A percentile compares a stretch with the other conserved stretches of the same genome.
Evolutionary conservation across 2,797 vertebrate species (phyloP).

Genomic region (Acipenser oxyrinchus): DNA sequence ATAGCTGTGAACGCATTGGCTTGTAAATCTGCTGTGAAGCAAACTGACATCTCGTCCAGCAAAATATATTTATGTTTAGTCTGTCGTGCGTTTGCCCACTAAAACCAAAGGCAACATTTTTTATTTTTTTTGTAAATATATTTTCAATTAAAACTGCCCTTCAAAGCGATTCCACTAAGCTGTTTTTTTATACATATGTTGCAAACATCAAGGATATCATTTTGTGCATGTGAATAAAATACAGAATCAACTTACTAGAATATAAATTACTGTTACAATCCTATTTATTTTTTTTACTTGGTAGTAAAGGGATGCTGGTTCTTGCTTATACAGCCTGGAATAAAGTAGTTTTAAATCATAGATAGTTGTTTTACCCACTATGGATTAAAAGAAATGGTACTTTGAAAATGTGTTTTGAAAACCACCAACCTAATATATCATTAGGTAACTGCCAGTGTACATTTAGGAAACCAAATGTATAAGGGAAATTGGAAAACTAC

Average conservation of each 20-base stretch:
- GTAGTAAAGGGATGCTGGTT: not conserved
- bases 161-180: not conserved
- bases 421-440: not conserved
- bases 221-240: not conserved
- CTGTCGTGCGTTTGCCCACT: not conserved
- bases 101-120: not conserved
- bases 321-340: not conserved
- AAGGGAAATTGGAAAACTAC: conserved; percentile 32
- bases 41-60: not conserved
- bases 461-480: not conserved
- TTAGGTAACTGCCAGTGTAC: not conserved
- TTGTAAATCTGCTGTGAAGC: not conserved
- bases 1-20: not conserved
- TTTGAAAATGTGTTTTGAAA: not conserved
- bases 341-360: not conserved
- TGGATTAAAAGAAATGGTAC: not conserved
- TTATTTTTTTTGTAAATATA: not conserved
- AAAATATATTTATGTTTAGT: conserved; percentile 3
- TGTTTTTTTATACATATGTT: not conserved
- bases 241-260: not conserved
- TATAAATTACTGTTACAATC: too few relatives aligned
- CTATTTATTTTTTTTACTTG: too few relatives aligned
- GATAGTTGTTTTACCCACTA: too few relatives aligned
- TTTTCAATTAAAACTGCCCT: not conserved
- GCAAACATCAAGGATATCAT: not conserved